Evolutionary conservation across 2,797 vertebrate genomes (phyloP).

Genomic region (Hirundo rustica): DNA sequence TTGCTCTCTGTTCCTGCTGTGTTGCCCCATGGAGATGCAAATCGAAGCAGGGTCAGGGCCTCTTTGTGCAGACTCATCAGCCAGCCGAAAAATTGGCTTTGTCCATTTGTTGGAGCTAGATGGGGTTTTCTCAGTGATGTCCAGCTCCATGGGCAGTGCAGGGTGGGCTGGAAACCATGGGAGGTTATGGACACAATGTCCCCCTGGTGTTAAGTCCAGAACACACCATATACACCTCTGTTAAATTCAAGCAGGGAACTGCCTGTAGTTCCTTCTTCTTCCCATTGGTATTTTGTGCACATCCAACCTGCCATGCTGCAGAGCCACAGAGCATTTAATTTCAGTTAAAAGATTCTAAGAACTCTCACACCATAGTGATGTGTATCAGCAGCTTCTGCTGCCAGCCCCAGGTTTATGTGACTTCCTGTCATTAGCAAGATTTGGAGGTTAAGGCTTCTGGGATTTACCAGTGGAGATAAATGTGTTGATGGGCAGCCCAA

Average conservation of each 20-base stretch:
- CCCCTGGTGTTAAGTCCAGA: neutral
- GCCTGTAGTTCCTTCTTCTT: neutral
- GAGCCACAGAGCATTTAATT: neutral
- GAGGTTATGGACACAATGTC: neutral
- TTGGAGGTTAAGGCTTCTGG: neutral
- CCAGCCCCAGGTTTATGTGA: neutral
- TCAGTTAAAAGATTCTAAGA: neutral
- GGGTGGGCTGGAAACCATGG: neutral
- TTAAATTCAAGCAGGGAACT: neutral
- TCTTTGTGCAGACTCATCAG: neutral
- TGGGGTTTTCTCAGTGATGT: neutral
- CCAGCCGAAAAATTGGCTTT: neutral
- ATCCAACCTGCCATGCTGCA: neutral
- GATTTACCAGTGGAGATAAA: neutral
- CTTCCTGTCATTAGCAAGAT: neutral
- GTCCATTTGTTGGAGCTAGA: rapidly evolving
- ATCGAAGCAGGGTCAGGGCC: neutral
- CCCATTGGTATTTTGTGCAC: neutral
- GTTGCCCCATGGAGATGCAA: neutral
- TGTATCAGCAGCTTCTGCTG: neutral
- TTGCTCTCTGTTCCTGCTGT: neutral
- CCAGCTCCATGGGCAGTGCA: neutral
- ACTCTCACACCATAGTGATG: neutral
- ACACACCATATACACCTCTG: neutral
- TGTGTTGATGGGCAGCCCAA: neutral